A percentile compares a stretch with the other conserved stretches of the same genome.
phyloP scores from a whole-genome alignment of 1,140 invertebrate species.

The Micrasema longulum region DNA sequence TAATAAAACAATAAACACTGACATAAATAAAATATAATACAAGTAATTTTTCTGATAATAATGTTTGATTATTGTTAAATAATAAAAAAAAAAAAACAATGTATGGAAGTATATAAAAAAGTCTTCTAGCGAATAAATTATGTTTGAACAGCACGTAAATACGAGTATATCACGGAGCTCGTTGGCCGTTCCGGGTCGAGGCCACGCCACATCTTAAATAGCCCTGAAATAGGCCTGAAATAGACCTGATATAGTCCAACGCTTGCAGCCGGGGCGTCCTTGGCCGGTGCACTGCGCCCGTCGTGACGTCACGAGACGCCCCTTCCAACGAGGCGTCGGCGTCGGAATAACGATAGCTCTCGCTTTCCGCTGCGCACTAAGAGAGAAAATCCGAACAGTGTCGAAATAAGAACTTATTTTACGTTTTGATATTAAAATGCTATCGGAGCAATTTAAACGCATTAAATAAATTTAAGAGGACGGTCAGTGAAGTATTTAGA shows the following conservation, averaged over 20 bases:
- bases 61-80: too few species aligned
- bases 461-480: neutral
- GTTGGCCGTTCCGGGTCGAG: constrained; percentile 27
- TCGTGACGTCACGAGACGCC: constrained; percentile 22
- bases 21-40: too few species aligned
- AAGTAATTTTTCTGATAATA: too few species aligned
- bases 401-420: too few species aligned
- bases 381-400: neutral
- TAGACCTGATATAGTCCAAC: neutral
- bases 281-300: constrained; percentile 33
- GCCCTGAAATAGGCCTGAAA: neutral
- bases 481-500: neutral
- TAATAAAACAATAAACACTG: too few species aligned
- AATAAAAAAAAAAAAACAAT: too few species aligned
- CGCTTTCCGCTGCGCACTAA: constrained; percentile 22
- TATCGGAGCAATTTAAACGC: neutral
- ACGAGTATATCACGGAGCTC: neutral
- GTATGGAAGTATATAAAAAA: too few species aligned
- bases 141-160: too few species aligned
- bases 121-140: too few species aligned
- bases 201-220: constrained; percentile 14
- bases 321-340: neutral
- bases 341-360: neutral
- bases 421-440: neutral
- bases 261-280: constrained; percentile 26